Evolutionary conservation across 2,888 invertebrate species (phyloP), one percentile per base, ranked within the genome.

Genomic region (Melipona beecheii): DNA sequence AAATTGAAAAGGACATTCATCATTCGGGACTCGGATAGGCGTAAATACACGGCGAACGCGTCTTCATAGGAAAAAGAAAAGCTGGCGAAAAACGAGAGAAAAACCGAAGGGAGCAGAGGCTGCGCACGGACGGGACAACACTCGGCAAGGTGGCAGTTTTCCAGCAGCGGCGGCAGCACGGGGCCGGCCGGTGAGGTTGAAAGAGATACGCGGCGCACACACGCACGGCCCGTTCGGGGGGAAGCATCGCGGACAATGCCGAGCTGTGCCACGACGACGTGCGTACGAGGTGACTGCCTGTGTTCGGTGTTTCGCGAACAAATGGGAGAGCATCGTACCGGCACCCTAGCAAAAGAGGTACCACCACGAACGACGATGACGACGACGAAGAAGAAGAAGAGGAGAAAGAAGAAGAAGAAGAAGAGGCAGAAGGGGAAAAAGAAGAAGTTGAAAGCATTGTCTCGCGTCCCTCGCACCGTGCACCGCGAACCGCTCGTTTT

Each of bases 251-350:
- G 85, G 83, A 88, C 88, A 88, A 88, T 88, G 84, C 88, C 70
- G 65, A 50, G 82, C 84, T 78, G 80, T 84, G 82, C 84, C 83
- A 81, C 82, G 86, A 86, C 84, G 75, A 83, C 83, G 84, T 75
- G 88, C 84, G 84, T 88, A 91, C 89, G 90, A 88, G 89, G 89
- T 87, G 89, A 85, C 88, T 88, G 90, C 78, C 87, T 90, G 91
- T 90, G 91, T 91, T 92, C 92, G 92, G 93, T 92, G 93, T 93
- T 93, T 93, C 87, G 91, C 90, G 93, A 94, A 94, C 94, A 94
- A 94, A 94, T 94, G 93, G 93, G 93, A 90, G 93, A 93, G 92
- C 92, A 91, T 91, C 90, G 89, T 85, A 87, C 88, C 91, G 91
- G 92, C 91, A 92, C 91, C 90, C 86, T 65, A 80, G 56, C 65